Percentiles rank a stretch among this genome's conserved stretches.
phyloP scores from a whole-genome alignment of 2,797 vertebrate genomes.

The Anableps anableps region DNA sequence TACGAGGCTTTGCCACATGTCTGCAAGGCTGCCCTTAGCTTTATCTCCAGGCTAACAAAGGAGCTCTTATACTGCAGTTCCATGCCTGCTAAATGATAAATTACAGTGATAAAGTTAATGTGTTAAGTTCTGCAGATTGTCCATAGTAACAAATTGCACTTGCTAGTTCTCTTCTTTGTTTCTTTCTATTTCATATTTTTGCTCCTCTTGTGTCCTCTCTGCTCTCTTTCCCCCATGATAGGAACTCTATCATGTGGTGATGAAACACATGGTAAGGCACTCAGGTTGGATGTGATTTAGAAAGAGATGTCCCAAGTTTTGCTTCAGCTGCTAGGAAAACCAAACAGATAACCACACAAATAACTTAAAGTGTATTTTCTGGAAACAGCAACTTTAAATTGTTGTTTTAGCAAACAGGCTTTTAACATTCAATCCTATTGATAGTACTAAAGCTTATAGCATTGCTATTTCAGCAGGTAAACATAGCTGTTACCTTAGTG shows the following conservation, averaged over 20 bases:
- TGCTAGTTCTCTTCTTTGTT: neutral
- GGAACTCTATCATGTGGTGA: neutral
- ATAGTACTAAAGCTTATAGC: neutral
- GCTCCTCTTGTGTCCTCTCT: neutral
- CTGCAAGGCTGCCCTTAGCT: conserved; percentile 9
- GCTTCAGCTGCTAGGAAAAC: no score
- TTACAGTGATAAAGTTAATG: neutral
- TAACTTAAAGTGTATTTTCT: neutral
- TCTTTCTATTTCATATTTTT: neutral
- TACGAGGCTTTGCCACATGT: neutral
- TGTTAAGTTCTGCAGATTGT: neutral
- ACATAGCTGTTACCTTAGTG: no score
- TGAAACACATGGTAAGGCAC: conserved; percentile 2
- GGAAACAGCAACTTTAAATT: neutral
- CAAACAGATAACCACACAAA: neutral
- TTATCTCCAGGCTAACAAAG: conserved; percentile 5
- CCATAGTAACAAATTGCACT: neutral
- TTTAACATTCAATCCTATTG: neutral
- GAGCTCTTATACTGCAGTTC: neutral
- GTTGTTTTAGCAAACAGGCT: neutral
- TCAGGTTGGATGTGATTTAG: neutral
- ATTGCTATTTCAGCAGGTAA: neutral
- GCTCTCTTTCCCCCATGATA: neutral
- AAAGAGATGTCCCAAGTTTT: neutral
- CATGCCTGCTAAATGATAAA: conserved; percentile 9